Conservation (phyloP, 2,888 invertebrate genomes). For the Luperina testacea region DNA sequence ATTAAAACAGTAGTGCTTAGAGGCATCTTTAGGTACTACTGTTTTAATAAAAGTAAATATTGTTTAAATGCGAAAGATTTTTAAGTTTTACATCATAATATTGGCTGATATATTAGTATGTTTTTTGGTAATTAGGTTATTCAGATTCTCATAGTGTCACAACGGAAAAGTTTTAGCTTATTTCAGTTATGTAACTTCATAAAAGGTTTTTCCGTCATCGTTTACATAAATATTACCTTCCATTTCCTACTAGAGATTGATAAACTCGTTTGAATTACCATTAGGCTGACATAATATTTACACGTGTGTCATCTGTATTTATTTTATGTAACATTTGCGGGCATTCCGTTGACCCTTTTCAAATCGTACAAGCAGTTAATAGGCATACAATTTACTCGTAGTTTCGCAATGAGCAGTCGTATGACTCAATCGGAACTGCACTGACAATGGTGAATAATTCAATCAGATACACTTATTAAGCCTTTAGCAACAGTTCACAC, state of each 20-base stretch:
- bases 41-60: background rate
- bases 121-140: background rate
- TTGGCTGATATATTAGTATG: no score
- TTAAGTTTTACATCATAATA: background rate
- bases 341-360: constrained; percentile 2
- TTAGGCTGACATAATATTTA: constrained; percentile 19
- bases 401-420: constrained; percentile 49
- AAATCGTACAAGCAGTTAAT: background rate
- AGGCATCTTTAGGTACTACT: background rate
- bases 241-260: constrained; percentile 21
- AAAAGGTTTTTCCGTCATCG: constrained; percentile 23
- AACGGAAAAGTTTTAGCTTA: constrained; percentile 10
- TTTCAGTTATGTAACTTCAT: constrained; percentile 5
- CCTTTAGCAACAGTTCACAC: constrained; percentile 16
- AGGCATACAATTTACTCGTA: constrained; percentile 12
- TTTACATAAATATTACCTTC: constrained; percentile 25
- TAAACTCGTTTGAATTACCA: constrained; percentile 20
- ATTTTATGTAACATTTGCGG: constrained; percentile 23
- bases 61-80: background rate
- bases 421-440: constrained; percentile 58
- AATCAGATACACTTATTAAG: constrained; percentile 33
- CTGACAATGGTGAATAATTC: constrained; percentile 46
- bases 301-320: background rate
- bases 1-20: no score
- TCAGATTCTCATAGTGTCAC: background rate